Evolutionary conservation across 2,888 invertebrate genomes (phyloP).

Genomic region (Nomada lathburiana): DNA sequence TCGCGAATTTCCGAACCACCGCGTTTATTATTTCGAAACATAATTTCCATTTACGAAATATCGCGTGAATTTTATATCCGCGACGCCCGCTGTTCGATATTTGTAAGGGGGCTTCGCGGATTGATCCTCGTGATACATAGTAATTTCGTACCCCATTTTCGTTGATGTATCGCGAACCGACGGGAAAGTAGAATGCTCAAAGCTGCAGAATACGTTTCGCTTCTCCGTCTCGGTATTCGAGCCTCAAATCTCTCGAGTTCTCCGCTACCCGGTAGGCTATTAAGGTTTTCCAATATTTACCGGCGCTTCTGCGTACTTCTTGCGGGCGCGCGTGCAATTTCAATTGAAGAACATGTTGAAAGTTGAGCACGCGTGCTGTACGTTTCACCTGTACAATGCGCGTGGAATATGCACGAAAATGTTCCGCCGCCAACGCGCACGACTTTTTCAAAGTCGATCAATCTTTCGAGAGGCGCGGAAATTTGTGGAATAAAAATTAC

Average conservation of each 20-base stretch:
- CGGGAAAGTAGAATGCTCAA: background rate
- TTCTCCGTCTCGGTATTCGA: background rate
- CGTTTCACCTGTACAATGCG: background rate
- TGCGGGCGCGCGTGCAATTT: background rate
- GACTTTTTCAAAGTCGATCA: too few species aligned
- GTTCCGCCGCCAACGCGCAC: too few species aligned
- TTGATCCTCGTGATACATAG: background rate
- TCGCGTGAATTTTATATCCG: too few species aligned
- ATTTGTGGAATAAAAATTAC: too few species aligned
- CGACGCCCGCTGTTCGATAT: background rate
- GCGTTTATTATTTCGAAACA: too few species aligned
- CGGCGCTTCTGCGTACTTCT: background rate
- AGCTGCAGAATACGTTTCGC: background rate
- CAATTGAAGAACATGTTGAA: background rate
- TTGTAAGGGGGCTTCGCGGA: background rate
- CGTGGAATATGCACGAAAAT: too few species aligned
- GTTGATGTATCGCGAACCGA: background rate
- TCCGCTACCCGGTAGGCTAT: background rate
- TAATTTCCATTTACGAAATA: too few species aligned
- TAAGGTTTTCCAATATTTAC: slow-evolving; percentile 25
- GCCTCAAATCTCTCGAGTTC: slow-evolving; percentile 6
- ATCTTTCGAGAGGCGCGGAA: too few species aligned
- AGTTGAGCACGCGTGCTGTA: background rate
- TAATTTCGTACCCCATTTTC: background rate
- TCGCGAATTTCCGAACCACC: too few species aligned